Conservation (phyloP, 2,113 vertebrate species). For the Myodes glareolus region DNA sequence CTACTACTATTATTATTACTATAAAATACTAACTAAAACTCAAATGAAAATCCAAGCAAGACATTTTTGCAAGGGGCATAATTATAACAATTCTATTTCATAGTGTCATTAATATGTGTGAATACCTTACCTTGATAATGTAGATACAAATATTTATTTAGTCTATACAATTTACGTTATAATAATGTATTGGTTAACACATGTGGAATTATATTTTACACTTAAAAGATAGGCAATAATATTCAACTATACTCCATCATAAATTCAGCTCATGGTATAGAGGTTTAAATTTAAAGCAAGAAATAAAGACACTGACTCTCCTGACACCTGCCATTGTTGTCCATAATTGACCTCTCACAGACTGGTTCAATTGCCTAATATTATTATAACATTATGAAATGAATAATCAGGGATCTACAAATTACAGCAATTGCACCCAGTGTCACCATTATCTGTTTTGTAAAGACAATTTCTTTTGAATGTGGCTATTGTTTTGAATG, state of each 20-base stretch:
- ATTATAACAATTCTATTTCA: not conserved
- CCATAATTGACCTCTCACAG: not conserved
- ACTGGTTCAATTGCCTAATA: not conserved
- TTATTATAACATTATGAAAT: not conserved
- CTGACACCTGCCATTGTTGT: not conserved
- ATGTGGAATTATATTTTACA: not conserved
- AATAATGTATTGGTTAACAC: not conserved
- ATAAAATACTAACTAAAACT: slow-evolving; percentile 8
- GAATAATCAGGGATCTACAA: not conserved
- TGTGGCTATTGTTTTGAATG: not conserved
- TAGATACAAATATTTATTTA: not conserved
- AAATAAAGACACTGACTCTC: not conserved
- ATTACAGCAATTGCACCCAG: not conserved
- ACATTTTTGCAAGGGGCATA: not conserved
- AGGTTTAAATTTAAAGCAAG: not conserved
- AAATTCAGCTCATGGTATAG: not conserved
- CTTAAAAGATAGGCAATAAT: not conserved
- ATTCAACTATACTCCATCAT: not conserved
- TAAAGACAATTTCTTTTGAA: not conserved
- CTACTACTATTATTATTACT: not conserved
- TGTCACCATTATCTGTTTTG: not conserved
- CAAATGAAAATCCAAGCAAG: not conserved
- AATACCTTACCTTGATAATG: not conserved
- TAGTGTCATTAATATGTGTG: not conserved
- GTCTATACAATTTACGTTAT: not conserved